These are phyloP conservation scores for Acronicta leporina DNA, from an alignment of 2,888 invertebrate species.

Conservation along the genomic window DNA sequence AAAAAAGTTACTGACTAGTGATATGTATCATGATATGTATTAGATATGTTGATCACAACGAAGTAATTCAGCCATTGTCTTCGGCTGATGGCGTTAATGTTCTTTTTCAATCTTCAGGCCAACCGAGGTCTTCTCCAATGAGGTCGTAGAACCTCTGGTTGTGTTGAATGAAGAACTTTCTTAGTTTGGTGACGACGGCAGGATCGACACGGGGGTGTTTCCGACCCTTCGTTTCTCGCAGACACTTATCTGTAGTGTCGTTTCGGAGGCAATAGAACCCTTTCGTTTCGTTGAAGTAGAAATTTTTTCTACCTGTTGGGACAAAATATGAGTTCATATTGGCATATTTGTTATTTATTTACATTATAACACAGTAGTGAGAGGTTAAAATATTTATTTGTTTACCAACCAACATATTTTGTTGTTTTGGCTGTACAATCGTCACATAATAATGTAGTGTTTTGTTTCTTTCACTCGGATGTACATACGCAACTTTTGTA, in stretches of 20 bases:
- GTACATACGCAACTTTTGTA: too few relatives aligned
- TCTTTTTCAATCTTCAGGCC: slow-evolving; percentile 94
- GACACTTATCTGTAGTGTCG: slow-evolving; percentile 95
- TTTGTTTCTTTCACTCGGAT: too few relatives aligned
- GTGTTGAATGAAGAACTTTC: slow-evolving; percentile 96
- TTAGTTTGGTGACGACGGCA: slow-evolving; percentile 93
- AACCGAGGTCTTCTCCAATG: slow-evolving; percentile 97
- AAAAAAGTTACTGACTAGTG: slow-evolving; percentile 83
- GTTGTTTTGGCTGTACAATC: too few relatives aligned
- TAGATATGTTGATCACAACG: slow-evolving; percentile 79
- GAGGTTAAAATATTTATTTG: background rate
- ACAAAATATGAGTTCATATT: slow-evolving; percentile 27
- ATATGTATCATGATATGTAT: slow-evolving; percentile 79
- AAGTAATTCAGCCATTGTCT: slow-evolving; percentile 36
- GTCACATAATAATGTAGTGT: too few relatives aligned
- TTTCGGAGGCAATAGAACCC: slow-evolving; percentile 98
- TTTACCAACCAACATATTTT: background rate
- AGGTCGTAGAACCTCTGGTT: slow-evolving; percentile 97
- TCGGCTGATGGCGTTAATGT: slow-evolving; percentile 14
- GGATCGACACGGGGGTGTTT: slow-evolving; percentile 96
- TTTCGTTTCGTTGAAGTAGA: slow-evolving; percentile 99
- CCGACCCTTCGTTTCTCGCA: slow-evolving; percentile 94
- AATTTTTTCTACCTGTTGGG: slow-evolving; percentile 92
- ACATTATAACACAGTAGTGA: background rate
- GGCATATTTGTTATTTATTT: background rate